phyloP scores from a whole-genome alignment of 2,797 vertebrate genomes.

The Thalassophryne amazonica region DNA sequence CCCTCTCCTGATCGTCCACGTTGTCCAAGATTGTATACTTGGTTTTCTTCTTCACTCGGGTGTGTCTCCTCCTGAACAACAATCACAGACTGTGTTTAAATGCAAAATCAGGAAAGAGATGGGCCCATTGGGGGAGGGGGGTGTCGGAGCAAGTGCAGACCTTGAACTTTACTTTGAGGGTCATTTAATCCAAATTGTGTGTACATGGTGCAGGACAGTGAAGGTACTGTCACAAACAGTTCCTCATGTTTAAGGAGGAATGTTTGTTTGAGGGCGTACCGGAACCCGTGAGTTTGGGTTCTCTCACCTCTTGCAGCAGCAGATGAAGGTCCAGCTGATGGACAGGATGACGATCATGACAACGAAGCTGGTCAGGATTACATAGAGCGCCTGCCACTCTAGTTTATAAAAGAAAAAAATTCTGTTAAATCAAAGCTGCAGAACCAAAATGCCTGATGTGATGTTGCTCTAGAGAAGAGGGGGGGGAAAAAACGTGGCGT shows the following conservation, averaged over 20 bases:
- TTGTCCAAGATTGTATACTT: conserved; percentile 91
- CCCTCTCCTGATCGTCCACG: conserved; percentile 90
- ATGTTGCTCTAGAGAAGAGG: too few species aligned
- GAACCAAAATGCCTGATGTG: not conserved
- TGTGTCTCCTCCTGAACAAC: conserved; percentile 80
- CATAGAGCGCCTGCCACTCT: conserved; percentile 91
- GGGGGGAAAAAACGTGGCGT: too few species aligned
- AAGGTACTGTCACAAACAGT: too few species aligned
- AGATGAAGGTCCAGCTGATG: conserved; percentile 82
- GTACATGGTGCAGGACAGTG: too few species aligned
- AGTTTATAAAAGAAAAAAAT: conserved; percentile 1
- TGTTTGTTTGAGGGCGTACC: too few species aligned
- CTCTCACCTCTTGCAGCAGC: conserved; percentile 87
- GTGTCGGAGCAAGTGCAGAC: too few species aligned
- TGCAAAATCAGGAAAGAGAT: rapidly evolving
- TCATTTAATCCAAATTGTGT: too few species aligned
- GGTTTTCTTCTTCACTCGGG: conserved; percentile 87
- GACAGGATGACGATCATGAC: conserved; percentile 74
- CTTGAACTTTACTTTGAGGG: too few species aligned
- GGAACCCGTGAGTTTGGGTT: too few species aligned
- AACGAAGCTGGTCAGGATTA: conserved; percentile 77
- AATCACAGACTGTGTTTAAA: not conserved
- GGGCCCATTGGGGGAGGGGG: too few species aligned
- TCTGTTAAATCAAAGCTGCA: not conserved
- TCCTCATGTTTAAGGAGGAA: too few species aligned